Percentiles rank a stretch among this genome's conserved stretches.
Evolutionary conservation across 1,140 invertebrate species (phyloP).

Genomic region (Ceratitis capitata): DNA sequence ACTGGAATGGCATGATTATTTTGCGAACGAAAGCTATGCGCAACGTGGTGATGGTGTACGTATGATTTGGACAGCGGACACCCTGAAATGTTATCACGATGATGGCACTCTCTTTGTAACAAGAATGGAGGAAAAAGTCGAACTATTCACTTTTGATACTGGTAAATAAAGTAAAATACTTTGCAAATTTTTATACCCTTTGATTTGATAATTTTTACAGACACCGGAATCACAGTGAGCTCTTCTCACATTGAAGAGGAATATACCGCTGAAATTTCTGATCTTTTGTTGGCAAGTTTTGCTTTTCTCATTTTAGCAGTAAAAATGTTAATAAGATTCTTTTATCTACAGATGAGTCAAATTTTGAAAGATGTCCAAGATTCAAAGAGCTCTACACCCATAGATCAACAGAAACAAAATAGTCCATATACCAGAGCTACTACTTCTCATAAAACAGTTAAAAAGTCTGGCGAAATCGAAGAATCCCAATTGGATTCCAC

Average conservation of each 20-base stretch:
- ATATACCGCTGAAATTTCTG: not conserved
- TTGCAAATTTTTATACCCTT: not conserved
- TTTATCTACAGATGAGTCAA: not conserved
- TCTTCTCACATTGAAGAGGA: slow-evolving; percentile 4
- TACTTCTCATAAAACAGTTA: not conserved
- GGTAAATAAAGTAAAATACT: not conserved
- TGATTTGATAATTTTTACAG: not conserved
- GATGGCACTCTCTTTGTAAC: slow-evolving; percentile 55
- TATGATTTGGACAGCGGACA: slow-evolving; percentile 51
- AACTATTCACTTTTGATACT: not conserved
- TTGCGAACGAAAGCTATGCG: slow-evolving; percentile 54
- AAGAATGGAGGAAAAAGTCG: slow-evolving; percentile 37
- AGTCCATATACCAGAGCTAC: not conserved
- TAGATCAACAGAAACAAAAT: not conserved
- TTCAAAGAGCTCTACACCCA: not conserved
- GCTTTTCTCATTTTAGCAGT: not conserved
- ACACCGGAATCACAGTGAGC: not conserved
- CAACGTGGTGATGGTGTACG: slow-evolving; percentile 56
- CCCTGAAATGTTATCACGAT: slow-evolving; percentile 52
- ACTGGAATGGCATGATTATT: slow-evolving; percentile 59
- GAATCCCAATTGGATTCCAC: not conserved
- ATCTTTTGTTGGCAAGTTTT: not conserved
- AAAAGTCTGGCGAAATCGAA: not conserved
- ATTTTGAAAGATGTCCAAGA: not conserved
- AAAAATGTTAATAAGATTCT: not conserved